These are phyloP conservation scores for Vanessa atalanta DNA, from an alignment of 1,140 invertebrate species.

Conservation along the genomic window DNA sequence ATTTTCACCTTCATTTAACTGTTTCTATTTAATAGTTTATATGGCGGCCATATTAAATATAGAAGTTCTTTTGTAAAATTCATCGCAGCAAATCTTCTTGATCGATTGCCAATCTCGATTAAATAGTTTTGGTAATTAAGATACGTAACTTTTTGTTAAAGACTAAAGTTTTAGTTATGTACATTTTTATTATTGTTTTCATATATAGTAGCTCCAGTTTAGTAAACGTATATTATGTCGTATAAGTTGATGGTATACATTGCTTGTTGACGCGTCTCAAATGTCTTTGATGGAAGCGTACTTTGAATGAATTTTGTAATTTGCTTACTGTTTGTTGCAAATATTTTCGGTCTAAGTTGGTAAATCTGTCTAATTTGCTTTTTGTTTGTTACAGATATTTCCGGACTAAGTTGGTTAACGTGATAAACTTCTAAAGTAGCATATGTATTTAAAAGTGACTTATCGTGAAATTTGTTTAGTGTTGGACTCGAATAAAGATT, in stretches of 20 bases:
- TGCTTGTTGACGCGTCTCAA: slow-evolving; percentile 76
- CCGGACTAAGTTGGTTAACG: slow-evolving; percentile 72
- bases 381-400: slow-evolving; percentile 70
- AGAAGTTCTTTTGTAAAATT: slow-evolving; percentile 58
- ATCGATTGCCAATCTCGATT: slow-evolving; percentile 44
- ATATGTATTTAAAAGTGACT: slow-evolving; percentile 76
- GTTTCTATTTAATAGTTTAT: slow-evolving; percentile 29
- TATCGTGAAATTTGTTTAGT: slow-evolving; percentile 77
- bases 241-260: slow-evolving; percentile 39
- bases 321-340: slow-evolving; percentile 56
- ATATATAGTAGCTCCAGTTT: slow-evolving; percentile 21
- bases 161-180: slow-evolving; percentile 21
- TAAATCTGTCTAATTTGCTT: slow-evolving; percentile 55
- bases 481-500: slow-evolving; percentile 71
- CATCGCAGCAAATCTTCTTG: slow-evolving; percentile 61
- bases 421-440: slow-evolving; percentile 74
- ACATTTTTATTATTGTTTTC: slow-evolving; percentile 21
- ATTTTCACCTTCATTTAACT: slow-evolving; percentile 23
- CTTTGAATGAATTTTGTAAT: slow-evolving; percentile 19
- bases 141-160: background rate
- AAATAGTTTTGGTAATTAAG: slow-evolving; percentile 12
- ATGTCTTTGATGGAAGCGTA: slow-evolving; percentile 42
- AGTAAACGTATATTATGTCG: slow-evolving; percentile 12
- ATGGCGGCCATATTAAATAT: slow-evolving; percentile 74
- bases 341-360: slow-evolving; percentile 71